Percentiles rank a stretch among this genome's conserved stretches.
Evolutionary conservation across 2,113 vertebrate species (phyloP).

Genomic region (Mionectes macconnelli): DNA sequence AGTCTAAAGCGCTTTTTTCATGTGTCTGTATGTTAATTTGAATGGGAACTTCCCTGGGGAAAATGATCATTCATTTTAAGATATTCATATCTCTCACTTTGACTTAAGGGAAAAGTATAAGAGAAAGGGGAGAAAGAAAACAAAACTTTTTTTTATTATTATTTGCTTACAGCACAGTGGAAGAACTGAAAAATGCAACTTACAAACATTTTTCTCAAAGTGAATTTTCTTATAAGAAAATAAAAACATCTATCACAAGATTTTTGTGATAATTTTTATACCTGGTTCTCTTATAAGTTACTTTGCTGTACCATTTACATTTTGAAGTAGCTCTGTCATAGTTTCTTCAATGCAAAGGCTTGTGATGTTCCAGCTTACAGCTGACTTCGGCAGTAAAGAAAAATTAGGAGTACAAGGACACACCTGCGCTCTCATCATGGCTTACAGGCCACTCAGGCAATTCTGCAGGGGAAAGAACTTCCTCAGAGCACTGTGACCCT

Average conservation of each 20-base stretch:
- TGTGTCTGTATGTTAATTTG: background rate
- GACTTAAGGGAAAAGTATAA: background rate
- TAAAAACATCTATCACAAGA: background rate
- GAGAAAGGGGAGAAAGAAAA: background rate
- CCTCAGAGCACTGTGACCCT: background rate
- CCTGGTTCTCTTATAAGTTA: background rate
- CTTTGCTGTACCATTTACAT: background rate
- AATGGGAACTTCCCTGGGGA: background rate
- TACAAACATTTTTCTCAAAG: background rate
- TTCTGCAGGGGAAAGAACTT: background rate
- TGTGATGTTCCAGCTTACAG: background rate
- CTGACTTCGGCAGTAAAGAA: background rate
- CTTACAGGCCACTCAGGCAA: background rate
- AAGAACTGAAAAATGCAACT: background rate
- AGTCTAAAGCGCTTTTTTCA: background rate
- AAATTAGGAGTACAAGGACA: background rate
- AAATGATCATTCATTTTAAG: conserved; percentile 21
- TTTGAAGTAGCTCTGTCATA: background rate
- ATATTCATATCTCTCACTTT: background rate
- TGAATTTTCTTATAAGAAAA: background rate
- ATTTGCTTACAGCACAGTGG: background rate
- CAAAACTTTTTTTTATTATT: background rate
- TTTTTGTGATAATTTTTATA: background rate
- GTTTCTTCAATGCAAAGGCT: background rate
- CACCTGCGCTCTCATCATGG: background rate